These are phyloP conservation scores for Oscheius sp. DNA, from an alignment of 2,888 invertebrate genomes.

Conservation along the genomic window DNA sequence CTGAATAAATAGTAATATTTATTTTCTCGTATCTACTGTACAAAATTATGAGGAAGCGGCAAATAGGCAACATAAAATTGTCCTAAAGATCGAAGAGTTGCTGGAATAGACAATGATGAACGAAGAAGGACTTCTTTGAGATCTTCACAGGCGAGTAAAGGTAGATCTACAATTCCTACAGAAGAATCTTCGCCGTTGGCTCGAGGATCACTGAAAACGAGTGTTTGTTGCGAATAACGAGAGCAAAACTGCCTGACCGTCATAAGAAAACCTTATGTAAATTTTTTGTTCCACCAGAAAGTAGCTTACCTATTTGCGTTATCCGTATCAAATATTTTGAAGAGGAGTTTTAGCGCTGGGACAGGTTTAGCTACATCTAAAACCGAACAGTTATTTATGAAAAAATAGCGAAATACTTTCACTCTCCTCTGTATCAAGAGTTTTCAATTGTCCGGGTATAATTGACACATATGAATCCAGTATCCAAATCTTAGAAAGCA, in stretches of 20 bases:
- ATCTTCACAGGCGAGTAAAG: conserved; percentile 48
- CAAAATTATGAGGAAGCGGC: conserved; percentile 17
- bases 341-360: conserved; percentile 68
- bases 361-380: conserved; percentile 49
- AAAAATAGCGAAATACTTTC: conserved; percentile 1
- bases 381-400: background rate
- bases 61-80: conserved; percentile 67
- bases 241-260: too few relatives aligned
- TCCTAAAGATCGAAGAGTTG: conserved; percentile 64
- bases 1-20: background rate
- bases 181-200: conserved; percentile 69
- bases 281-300: too few relatives aligned
- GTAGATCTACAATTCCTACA: conserved; percentile 64
- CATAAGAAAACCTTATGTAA: too few relatives aligned
- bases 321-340: conserved; percentile 65
- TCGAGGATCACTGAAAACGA: conserved; percentile 62
- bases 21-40: background rate
- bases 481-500: conserved; percentile 61
- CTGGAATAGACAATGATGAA: conserved; percentile 62
- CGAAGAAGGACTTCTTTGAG: conserved; percentile 59
- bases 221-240: background rate
- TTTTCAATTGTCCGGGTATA: conserved; percentile 39
- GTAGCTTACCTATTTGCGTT: conserved; percentile 50
- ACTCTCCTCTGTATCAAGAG: conserved; percentile 29
- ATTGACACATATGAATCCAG: conserved; percentile 67